Percentiles rank a stretch among this genome's conserved stretches.
Conservation (phyloP, 2,797 vertebrate species). For the Gadopsis bispinosus region DNA sequence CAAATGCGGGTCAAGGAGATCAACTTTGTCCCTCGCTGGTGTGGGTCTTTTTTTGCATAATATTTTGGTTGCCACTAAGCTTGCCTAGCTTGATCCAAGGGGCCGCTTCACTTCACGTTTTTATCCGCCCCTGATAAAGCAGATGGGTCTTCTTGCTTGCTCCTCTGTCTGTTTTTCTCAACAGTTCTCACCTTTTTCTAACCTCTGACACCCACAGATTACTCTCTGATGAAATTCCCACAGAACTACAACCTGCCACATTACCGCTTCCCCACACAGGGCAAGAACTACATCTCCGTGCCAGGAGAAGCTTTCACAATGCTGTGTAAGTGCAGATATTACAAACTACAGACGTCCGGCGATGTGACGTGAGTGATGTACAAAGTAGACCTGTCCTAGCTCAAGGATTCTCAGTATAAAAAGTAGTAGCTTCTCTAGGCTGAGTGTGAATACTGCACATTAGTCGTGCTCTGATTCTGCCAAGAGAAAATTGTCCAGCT, state of each 20-base stretch:
- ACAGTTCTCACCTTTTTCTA: slow-evolving; percentile 29
- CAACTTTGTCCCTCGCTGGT: slow-evolving; percentile 25
- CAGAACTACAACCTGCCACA: slow-evolving; percentile 83
- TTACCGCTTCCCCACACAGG: slow-evolving; percentile 92
- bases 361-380: slow-evolving; percentile 8
- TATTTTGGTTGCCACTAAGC: slow-evolving; percentile 56
- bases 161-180: slow-evolving; percentile 21
- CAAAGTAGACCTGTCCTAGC: slow-evolving; percentile 20
- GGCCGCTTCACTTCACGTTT: slow-evolving; percentile 14
- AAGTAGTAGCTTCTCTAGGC: slow-evolving; percentile 40
- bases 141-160: slow-evolving; percentile 21
- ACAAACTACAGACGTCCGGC: slow-evolving; percentile 16
- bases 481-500: slow-evolving; percentile 68
- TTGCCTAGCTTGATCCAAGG: slow-evolving; percentile 17
- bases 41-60: slow-evolving; percentile 44
- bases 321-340: slow-evolving; percentile 86
- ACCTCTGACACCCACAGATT: slow-evolving; percentile 86
- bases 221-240: slow-evolving; percentile 89
- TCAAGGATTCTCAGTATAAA: slow-evolving; percentile 26
- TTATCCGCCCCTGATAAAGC: slow-evolving; percentile 49
- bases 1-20: slow-evolving; percentile 39
- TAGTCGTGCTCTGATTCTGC: slow-evolving; percentile 58
- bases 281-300: slow-evolving; percentile 92
- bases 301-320: slow-evolving; percentile 90
- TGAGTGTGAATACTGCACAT: slow-evolving; percentile 56